A percentile compares a stretch with the other conserved stretches of the same genome.
Evolutionary conservation across 2,113 vertebrate species (phyloP).

Genomic region (Hippocampus mohnikei): DNA sequence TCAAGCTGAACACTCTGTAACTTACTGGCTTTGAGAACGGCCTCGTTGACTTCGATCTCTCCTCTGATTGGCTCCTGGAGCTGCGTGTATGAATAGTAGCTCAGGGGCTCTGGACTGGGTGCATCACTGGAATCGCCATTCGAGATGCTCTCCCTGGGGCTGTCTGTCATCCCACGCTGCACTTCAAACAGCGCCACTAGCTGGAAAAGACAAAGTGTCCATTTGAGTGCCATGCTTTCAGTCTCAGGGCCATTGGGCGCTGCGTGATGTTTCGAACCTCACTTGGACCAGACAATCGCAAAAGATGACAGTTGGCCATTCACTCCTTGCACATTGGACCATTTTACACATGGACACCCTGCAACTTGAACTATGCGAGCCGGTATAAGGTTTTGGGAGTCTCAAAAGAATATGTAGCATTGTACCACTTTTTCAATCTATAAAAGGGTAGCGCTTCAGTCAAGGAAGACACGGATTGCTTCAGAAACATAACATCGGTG

Average conservation of each 20-base stretch:
- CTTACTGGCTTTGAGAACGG: slow-evolving; percentile 85
- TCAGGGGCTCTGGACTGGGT: slow-evolving; percentile 60
- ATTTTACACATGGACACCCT: not conserved
- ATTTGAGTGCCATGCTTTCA: not conserved
- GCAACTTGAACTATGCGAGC: too few species aligned
- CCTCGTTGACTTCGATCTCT: slow-evolving; percentile 91
- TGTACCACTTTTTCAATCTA: too few species aligned
- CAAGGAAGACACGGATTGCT: too few species aligned
- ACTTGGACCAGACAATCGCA: too few species aligned
- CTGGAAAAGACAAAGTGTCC: slow-evolving; percentile 61
- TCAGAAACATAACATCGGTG: too few species aligned
- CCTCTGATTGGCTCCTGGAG: slow-evolving; percentile 74
- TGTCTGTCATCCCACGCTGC: slow-evolving; percentile 61
- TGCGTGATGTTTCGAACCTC: too few species aligned
- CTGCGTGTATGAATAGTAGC: slow-evolving; percentile 70
- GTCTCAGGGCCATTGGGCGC: too few species aligned
- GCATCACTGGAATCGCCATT: slow-evolving; percentile 73
- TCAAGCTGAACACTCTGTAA: slow-evolving; percentile 15
- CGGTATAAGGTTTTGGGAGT: too few species aligned
- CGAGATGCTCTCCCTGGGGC: slow-evolving; percentile 62
- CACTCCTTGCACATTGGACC: not conserved
- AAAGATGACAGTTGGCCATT: too few species aligned
- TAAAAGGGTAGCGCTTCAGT: too few species aligned
- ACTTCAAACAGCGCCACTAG: slow-evolving; percentile 83
- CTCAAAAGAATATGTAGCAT: too few species aligned